phyloP scores from a whole-genome alignment of 92 coral and sea anemone genomes.

The Phymanthus crucifer region DNA sequence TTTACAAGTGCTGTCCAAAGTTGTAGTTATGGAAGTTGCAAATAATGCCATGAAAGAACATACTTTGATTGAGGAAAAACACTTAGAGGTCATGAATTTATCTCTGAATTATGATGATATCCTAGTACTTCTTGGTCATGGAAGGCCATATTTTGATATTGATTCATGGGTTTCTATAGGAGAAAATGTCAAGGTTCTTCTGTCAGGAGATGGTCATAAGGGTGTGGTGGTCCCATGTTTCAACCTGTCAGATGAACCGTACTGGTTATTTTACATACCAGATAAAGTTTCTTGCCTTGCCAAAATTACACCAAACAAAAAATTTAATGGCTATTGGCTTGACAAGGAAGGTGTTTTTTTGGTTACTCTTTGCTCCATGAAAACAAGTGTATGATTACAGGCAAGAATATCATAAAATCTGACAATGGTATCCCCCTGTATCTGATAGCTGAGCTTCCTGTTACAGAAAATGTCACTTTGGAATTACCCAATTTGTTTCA shows the following conservation, averaged over 20 bases:
- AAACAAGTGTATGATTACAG: no score
- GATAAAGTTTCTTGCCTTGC: constrained; percentile 8
- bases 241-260: neutral
- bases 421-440: no score
- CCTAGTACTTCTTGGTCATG: neutral
- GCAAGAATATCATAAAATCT: no score
- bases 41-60: constrained; percentile 1
- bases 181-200: neutral
- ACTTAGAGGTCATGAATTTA: neutral
- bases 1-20: neutral
- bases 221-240: constrained; percentile 1
- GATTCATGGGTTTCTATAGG: constrained; percentile 1
- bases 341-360: constrained; percentile 5
- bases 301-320: no score
- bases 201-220: neutral
- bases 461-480: constrained; percentile 1
- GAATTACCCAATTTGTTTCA: neutral
- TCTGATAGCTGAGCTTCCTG: constrained; percentile 3
- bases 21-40: neutral
- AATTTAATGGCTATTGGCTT: neutral
- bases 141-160: constrained; percentile 3
- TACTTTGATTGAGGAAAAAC: neutral
- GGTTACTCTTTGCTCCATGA: neutral
- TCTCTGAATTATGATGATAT: neutral
- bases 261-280: constrained; percentile 5